Percentiles rank a stretch among this genome's conserved stretches.
These are phyloP conservation scores for Clarias gariepinus DNA, from an alignment of 2,113 vertebrate genomes.

Conservation along the genomic window DNA sequence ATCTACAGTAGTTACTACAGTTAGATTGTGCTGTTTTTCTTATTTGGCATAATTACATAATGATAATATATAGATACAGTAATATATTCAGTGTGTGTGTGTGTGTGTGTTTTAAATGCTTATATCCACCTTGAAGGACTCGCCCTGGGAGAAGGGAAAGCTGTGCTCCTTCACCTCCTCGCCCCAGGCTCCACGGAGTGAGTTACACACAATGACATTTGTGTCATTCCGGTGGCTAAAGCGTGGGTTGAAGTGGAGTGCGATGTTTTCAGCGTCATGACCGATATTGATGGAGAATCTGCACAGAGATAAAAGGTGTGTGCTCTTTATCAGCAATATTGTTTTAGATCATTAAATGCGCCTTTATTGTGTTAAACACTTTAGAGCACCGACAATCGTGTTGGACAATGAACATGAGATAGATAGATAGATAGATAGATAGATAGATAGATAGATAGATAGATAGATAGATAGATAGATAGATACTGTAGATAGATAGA, in stretches of 20 bases:
- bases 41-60: too few relatives aligned
- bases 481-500: background rate
- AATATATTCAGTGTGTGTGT: background rate
- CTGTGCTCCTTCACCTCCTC: slow-evolving; percentile 37
- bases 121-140: slow-evolving; percentile 69
- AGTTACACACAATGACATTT: slow-evolving; percentile 67
- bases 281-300: slow-evolving; percentile 75
- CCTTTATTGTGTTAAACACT: background rate
- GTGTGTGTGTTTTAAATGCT: background rate
- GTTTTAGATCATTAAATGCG: background rate
- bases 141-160: slow-evolving; percentile 67
- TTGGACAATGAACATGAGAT: background rate
- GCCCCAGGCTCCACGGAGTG: slow-evolving; percentile 63
- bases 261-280: slow-evolving; percentile 61
- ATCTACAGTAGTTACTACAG: too few relatives aligned
- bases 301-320: background rate
- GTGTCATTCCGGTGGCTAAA: slow-evolving; percentile 45
- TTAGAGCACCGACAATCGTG: background rate
- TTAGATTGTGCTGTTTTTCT: too few relatives aligned
- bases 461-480: background rate
- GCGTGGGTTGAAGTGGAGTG: slow-evolving; percentile 75
- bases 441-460: background rate
- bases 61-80: too few relatives aligned
- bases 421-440: background rate
- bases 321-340: background rate